A percentile compares a stretch with the other conserved stretches of the same genome.
Conservation (phyloP, 2,888 invertebrate species). For the Cheilosia vernalis region DNA sequence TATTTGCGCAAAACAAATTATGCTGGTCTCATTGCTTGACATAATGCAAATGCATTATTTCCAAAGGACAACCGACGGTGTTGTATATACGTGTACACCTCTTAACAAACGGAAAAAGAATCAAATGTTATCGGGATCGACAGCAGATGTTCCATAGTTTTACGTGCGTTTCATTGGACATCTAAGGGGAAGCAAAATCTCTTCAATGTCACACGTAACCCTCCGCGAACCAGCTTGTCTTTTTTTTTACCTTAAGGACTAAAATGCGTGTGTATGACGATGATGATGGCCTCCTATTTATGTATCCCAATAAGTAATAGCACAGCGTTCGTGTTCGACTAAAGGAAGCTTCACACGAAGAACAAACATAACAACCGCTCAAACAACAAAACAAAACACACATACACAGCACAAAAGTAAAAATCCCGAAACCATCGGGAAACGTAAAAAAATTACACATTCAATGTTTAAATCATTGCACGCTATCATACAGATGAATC, state of each 20-base stretch:
- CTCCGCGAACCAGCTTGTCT: slow-evolving; percentile 56
- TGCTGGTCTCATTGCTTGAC: slow-evolving; percentile 49
- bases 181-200: slow-evolving; percentile 64
- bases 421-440: slow-evolving; percentile 59
- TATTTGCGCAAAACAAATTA: slow-evolving; percentile 43
- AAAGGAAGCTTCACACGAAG: slow-evolving; percentile 72
- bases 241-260: slow-evolving; percentile 57
- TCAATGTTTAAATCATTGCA: slow-evolving; percentile 74
- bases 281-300: slow-evolving; percentile 71
- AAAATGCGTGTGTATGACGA: slow-evolving; percentile 61
- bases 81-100: slow-evolving; percentile 2
- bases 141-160: slow-evolving; percentile 71
- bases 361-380: slow-evolving; percentile 76
- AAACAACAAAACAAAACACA: slow-evolving; percentile 72
- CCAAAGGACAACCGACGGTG: slow-evolving; percentile 36
- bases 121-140: slow-evolving; percentile 66
- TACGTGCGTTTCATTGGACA: slow-evolving; percentile 45
- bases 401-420: slow-evolving; percentile 40
- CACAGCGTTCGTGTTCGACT: slow-evolving; percentile 24
- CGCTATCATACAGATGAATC: slow-evolving; percentile 71
- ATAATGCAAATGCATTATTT: slow-evolving; percentile 67
- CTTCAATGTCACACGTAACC: slow-evolving; percentile 63
- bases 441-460: slow-evolving; percentile 73
- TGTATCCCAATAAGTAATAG: slow-evolving; percentile 68
- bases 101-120: slow-evolving; percentile 61